These are phyloP conservation scores for Ardeotis arabs DNA, from an alignment of 2,113 vertebrate genomes.

Conservation along the genomic window DNA sequence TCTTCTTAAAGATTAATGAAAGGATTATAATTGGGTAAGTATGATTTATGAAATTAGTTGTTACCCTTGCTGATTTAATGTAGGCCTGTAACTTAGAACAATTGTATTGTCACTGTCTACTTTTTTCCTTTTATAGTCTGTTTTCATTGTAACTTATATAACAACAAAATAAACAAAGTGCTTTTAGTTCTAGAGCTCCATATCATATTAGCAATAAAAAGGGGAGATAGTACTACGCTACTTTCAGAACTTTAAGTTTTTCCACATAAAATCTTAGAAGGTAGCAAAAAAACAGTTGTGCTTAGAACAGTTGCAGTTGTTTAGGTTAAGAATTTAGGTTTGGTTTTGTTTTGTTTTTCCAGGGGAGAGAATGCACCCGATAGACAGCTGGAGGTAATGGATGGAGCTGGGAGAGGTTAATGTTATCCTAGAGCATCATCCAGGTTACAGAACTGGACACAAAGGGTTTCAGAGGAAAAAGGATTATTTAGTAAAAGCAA, in stretches of 20 bases:
- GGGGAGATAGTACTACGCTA: background rate
- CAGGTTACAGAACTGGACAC: background rate
- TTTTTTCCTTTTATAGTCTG: slow-evolving; percentile 16
- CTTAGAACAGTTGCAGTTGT: background rate
- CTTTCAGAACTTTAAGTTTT: background rate
- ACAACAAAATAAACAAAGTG: background rate
- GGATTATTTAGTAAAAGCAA: background rate
- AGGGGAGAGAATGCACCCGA: background rate
- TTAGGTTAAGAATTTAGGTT: background rate
- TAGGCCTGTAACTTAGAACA: background rate
- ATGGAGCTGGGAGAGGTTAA: background rate
- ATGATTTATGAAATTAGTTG: background rate
- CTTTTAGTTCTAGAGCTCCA: background rate
- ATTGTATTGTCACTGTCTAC: background rate
- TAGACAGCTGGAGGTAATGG: background rate
- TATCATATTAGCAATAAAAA: background rate
- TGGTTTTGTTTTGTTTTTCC: no score
- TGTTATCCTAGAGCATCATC: background rate
- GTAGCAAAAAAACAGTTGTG: background rate
- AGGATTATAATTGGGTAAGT: background rate
- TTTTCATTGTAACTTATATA: background rate
- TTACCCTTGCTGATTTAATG: background rate
- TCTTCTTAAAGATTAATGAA: slow-evolving; percentile 49
- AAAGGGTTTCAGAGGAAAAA: background rate
- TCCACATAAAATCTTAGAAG: background rate